These are phyloP conservation scores for Drosophila bocki DNA, from an alignment of 1,140 invertebrate species.

Conservation along the genomic window DNA sequence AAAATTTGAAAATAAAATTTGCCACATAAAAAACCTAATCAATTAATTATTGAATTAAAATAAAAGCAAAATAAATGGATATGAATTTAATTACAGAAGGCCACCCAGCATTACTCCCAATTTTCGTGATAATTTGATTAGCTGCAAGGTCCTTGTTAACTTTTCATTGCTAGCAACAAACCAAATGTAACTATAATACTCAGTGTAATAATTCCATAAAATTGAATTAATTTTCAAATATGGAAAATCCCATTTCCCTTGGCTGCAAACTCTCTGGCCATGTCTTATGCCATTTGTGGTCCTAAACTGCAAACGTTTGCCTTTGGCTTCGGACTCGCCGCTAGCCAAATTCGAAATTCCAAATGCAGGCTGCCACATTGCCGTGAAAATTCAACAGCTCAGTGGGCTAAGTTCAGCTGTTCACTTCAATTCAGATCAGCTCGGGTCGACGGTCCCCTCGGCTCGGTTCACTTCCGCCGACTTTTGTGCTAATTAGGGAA, in stretches of 20 bases:
- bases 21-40: not conserved
- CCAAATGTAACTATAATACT: constrained; percentile 5
- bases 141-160: not conserved
- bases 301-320: constrained; percentile 22
- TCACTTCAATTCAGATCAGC: constrained; percentile 17
- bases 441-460: constrained; percentile 13
- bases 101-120: not conserved
- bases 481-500: constrained; percentile 71
- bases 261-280: not conserved
- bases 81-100: not conserved
- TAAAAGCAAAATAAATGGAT: not conserved
- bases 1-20: too few species aligned
- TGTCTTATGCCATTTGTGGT: constrained; percentile 4
- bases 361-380: constrained; percentile 15
- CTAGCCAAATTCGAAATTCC: constrained; percentile 40
- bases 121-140: not conserved
- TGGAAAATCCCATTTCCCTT: not conserved
- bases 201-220: constrained; percentile 1
- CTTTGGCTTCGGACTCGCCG: constrained; percentile 12
- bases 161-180: not conserved
- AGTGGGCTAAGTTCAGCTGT: constrained; percentile 29
- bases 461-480: constrained; percentile 29
- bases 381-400: constrained; percentile 21
- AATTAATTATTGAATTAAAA: not conserved
- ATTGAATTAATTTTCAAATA: not conserved